Base-by-base conservation (phyloP, 2,888 invertebrate species). In the Meliscaeva auricollis region DNA sequence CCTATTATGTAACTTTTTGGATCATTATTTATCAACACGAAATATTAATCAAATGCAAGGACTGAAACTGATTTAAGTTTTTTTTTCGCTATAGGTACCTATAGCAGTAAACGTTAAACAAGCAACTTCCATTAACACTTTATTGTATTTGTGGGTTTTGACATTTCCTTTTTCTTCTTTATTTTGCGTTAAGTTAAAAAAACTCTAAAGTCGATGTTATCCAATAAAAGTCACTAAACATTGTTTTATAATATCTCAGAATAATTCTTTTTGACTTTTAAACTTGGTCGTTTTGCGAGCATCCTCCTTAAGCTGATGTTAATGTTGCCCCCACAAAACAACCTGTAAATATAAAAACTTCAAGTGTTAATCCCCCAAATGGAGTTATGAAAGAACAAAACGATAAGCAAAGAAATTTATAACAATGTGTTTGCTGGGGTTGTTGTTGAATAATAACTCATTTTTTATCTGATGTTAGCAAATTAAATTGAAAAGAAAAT, bases 61-160 rank as follows among this genome's bases (percentile, higher is more conserved):
- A 56, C 6, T 35, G 7, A n/a, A 44, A 62, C 62, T 30, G 62
- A 62, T 44, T 62, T 62, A 17, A 17, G 13, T 41, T 41, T 41
- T 11, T 9, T 30, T 30, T 54, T 54, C 17, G 15, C 30, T 30
- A 30, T 44, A 26, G 17, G 13, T 22, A 38, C 32, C 8, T 60
- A 41, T 46, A 48, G 58, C 58, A 68, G 46, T 9, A 26, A 32
- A 26, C 32, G 52, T 50, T 32, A 64, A 75, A 76, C 82, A 82
- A 50, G 76, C 72, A 72, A 72, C 73, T 58, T 60, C 82, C 82
- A 77, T 82, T 82, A 82, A 68, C 66, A 56, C 22, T 35, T 44
- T 26, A 44, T 15, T 38, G 9, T 56, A 32, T 22, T 62, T 64
- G 41, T 52, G 1, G 20, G 48, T 22, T 62, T 50, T 62, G 32